Evolutionary conservation across 2,113 vertebrate species (phyloP).

Genomic region (Canis aureus): DNA sequence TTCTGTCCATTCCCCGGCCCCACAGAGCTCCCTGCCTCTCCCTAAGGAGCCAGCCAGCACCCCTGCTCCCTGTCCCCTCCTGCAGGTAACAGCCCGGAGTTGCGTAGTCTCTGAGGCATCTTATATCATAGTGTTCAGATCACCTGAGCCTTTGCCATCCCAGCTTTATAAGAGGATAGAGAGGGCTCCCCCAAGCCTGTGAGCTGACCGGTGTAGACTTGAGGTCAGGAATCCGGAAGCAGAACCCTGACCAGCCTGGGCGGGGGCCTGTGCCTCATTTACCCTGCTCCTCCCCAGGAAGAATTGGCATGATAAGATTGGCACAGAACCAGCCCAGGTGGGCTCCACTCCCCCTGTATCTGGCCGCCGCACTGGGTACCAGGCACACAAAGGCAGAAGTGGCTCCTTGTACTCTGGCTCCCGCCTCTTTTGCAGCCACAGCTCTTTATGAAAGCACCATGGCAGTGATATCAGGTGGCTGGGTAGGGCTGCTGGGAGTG

Average conservation of each 20-base stretch:
- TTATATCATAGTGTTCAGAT: neutral
- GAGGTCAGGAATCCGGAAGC: neutral
- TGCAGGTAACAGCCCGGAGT: neutral
- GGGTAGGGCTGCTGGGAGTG: conserved; percentile 47
- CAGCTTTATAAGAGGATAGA: neutral
- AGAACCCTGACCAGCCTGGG: neutral
- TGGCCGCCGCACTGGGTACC: conserved; percentile 10
- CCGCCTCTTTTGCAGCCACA: neutral
- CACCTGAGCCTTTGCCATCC: neutral
- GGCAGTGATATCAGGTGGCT: conserved; percentile 3
- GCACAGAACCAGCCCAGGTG: neutral
- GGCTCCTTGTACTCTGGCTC: neutral
- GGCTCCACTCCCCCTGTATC: neutral
- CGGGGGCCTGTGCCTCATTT: conserved; percentile 12
- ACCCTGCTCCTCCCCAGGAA: neutral
- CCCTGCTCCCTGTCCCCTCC: neutral
- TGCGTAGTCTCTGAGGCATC: neutral
- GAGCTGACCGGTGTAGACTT: neutral
- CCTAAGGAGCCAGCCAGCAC: neutral
- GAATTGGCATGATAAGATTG: conserved; percentile 49
- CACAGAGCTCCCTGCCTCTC: neutral
- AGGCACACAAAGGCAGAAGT: neutral
- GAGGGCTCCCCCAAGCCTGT: neutral
- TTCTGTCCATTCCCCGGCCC: neutral
- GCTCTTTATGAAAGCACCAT: neutral